Evolutionary conservation across 2,888 invertebrate species (phyloP).

Genomic region (Smittia aterrima): DNA sequence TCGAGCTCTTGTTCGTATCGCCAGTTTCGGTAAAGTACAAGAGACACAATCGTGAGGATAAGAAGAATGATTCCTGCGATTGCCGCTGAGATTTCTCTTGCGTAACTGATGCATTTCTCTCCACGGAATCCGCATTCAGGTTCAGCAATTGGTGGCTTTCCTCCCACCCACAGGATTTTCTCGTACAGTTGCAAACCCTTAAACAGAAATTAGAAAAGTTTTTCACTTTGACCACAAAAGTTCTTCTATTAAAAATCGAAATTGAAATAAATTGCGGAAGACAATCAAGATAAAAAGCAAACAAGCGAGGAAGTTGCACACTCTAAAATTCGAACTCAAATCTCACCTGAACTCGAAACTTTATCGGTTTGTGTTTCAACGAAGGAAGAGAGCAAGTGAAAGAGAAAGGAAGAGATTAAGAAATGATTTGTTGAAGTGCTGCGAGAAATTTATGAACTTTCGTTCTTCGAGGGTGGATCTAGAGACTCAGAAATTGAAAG

Average conservation of each 20-base stretch:
- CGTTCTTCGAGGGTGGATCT: too few species aligned
- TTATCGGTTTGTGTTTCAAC: not conserved
- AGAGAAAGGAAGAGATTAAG: not conserved
- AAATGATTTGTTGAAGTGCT: conserved; percentile 1
- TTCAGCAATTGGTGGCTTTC: conserved; percentile 75
- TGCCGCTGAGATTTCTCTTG: conserved; percentile 78
- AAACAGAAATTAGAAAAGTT: conserved; percentile 43
- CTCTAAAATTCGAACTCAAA: conserved; percentile 10
- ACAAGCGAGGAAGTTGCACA: not conserved
- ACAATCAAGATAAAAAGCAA: not conserved
- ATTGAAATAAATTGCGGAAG: conserved; percentile 5
- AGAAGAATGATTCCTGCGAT: conserved; percentile 74
- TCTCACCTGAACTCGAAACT: conserved; percentile 41
- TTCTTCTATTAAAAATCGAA: not conserved
- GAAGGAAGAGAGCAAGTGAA: not conserved
- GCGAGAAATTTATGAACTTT: not conserved
- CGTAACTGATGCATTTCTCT: conserved; percentile 88
- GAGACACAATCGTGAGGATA: conserved; percentile 67
- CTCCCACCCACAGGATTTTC: conserved; percentile 74
- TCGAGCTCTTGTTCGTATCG: conserved; percentile 91
- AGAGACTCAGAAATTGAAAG: too few species aligned
- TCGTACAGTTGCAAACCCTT: conserved; percentile 74
- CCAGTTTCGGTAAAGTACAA: conserved; percentile 86
- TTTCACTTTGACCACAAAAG: conserved; percentile 11
- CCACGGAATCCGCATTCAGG: conserved; percentile 88